Evolutionary conservation across 2,797 vertebrate genomes (phyloP).

Genomic region (Macropus fuliginosus): DNA sequence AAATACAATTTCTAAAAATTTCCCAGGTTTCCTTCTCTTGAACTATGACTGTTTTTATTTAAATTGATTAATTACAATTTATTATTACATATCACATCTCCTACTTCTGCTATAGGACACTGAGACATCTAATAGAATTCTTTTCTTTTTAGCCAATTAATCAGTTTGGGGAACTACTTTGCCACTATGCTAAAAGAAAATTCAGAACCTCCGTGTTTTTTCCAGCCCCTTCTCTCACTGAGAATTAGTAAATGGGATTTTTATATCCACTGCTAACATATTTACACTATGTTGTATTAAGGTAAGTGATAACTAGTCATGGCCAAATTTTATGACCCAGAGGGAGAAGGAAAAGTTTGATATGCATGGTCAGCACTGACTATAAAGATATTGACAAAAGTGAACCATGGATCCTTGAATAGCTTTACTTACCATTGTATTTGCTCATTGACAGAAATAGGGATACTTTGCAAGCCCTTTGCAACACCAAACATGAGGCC

Average conservation of each 20-base stretch:
- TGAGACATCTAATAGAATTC: neutral
- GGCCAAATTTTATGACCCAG: neutral
- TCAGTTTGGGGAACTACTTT: neutral
- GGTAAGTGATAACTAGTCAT: neutral
- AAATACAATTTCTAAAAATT: neutral
- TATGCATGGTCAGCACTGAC: neutral
- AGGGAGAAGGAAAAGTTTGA: neutral
- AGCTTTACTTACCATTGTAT: neutral
- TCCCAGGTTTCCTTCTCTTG: neutral
- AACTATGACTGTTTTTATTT: constrained; percentile 2
- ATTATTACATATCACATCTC: constrained; percentile 8
- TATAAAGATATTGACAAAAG: neutral
- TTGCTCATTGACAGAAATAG: neutral
- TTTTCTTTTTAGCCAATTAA: neutral
- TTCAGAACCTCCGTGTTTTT: neutral
- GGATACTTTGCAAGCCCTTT: neutral
- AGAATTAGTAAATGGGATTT: neutral
- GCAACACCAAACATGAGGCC: neutral
- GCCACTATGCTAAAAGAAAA: neutral
- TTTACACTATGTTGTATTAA: constrained; percentile 3
- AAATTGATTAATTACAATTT: constrained; percentile 1
- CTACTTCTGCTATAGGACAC: neutral
- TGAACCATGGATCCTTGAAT: neutral
- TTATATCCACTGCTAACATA: neutral
- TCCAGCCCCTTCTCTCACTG: neutral